Evolutionary conservation across 2,797 vertebrate species (phyloP), one percentile per base, ranked within the genome.

Genomic region (Helarctos malayanus): DNA sequence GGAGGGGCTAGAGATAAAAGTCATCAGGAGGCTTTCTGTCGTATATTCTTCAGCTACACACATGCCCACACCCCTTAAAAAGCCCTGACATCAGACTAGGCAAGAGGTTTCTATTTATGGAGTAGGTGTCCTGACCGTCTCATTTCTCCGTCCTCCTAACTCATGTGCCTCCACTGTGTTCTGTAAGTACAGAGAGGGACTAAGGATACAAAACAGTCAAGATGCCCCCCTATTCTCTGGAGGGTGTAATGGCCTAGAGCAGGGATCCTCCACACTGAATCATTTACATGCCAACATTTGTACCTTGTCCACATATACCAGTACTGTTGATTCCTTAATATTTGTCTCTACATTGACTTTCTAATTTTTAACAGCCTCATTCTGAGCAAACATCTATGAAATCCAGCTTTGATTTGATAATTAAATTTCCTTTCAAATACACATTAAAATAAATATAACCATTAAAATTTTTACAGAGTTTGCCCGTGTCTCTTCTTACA

Each of bases 381-480:
- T 93, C 11, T 71, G n/a, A 79, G 29, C 27, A 89, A 71, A 32
- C 32, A 59, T 52, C 45, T 63, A 14, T 95, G 57, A 94, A 92
- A 63, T 73, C 18, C n/a, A 63, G 16, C 19, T 63, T 35, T 80
- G n/a, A 84, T 89, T 11, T 75, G 45, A 83, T 63, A 41, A 87
- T 88, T 89, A 59, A 19, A 80, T 81, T 91, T 94, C 69, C 35
- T 78, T 94, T 88, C 56, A 49, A 47, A 52, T 57, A 52, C 7
- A 19, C 29, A 25, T 82, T 32, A 49, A 82, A 93, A 68, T 65
- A 71, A 86, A 68, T 49, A 69, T 23, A 59, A 14, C 6, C 35
- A 47, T 80, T 91, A 61, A 23, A 21, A 2, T 35, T 82, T 82
- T 96, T 59, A 56, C 1, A 56, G 8, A 29, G 2, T 56, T 7